Base-by-base conservation (phyloP, 2,797 vertebrate species). In the Sebastes diaconus region DNA sequence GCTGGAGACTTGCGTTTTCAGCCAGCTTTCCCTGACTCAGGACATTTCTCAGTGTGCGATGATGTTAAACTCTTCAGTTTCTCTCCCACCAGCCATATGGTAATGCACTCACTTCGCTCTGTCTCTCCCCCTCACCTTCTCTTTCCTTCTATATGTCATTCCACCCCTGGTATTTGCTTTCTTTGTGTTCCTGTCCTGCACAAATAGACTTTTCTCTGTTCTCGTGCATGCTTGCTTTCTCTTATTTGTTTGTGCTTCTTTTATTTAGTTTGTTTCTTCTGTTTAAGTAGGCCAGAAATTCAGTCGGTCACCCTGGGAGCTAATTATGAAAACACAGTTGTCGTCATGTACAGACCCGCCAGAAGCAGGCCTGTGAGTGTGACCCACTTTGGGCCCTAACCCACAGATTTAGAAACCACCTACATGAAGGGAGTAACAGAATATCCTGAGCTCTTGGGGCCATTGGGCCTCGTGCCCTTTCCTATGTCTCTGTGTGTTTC, bases 41-140 rank as follows among this genome's bases (percentile, higher is more conserved):
- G 64, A 59, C 69, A 12, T 73, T 77, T 84, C 76, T 89, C 68
- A 71, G 32, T 73, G 30, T 42, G n/a, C 22, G 22, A 61, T 72
- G 75, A 79, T 60, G 76, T 42, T 77, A 72, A 55, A 54, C 52
- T 73, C 50, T 79, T 36, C 36, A 6, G 14, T 79, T 68, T 79
- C 22, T 58, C 13, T 68, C 34, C 81, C 82, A 30, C 42, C 73
- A 57, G 13, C 83, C 86, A 86, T 86, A 83, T 88, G 88, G 84
- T 82, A 85, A 85, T 79, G 25, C 22, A 58, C 68, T 88, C 36
- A 72, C 59, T 29, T 74, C 84, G 32, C 60, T 79, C 16, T 4
- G 46, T 25, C 69, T 79, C 64, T 73, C 58, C 61, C n/a, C 0
- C 20, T 52, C 76, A 52, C 29, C 67, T 29, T 70, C 30, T 46